A percentile compares a stretch with the other conserved stretches of the same genome.
Conservation (phyloP, 1,140 invertebrate genomes). For the Lineus longissimus region DNA sequence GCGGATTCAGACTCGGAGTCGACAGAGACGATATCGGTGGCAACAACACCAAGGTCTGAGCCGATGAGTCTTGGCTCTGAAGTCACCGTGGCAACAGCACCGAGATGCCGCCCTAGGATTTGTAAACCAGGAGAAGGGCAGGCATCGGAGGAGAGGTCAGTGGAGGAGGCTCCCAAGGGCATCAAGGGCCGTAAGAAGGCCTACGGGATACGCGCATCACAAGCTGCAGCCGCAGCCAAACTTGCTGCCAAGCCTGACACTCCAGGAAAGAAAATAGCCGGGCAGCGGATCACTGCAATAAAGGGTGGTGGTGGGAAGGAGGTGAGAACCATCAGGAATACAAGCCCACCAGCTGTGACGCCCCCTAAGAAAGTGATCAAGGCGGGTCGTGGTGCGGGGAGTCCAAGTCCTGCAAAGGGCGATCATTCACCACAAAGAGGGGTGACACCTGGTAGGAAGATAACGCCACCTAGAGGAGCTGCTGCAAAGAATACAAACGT, state of each 20-base stretch:
- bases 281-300: not conserved
- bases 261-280: not conserved
- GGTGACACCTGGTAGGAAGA: not conserved
- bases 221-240: not conserved
- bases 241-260: not conserved
- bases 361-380: too few species aligned
- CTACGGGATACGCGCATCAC: not conserved
- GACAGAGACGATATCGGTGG: not conserved
- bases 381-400: too few species aligned
- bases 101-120: not conserved
- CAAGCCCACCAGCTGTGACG: too few species aligned
- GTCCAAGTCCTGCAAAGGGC: not conserved
- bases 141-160: not conserved
- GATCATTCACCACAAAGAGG: not conserved
- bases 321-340: too few species aligned
- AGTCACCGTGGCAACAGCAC: not conserved
- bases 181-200: not conserved
- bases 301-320: not conserved
- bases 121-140: not conserved
- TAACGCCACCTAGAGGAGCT: not conserved
- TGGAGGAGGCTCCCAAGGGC: not conserved
- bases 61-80: not conserved
- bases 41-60: not conserved
- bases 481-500: not conserved
- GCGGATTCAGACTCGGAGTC: not conserved